These are phyloP conservation scores for Drosophila leonis DNA, from an alignment of 2,888 invertebrate genomes.

Conservation along the genomic window DNA sequence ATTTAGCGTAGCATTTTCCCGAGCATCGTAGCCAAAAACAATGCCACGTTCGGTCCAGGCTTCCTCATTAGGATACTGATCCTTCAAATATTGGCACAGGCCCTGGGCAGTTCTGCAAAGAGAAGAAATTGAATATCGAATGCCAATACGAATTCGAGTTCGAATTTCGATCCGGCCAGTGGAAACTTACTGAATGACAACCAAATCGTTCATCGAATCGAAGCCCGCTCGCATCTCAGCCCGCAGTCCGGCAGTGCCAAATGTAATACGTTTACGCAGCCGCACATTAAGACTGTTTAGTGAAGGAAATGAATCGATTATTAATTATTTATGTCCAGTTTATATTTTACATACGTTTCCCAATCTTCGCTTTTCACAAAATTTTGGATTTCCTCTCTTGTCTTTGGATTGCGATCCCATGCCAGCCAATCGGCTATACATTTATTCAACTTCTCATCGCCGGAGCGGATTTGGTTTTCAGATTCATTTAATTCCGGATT, in stretches of 20 bases:
- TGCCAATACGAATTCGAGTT: neutral
- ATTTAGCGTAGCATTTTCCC: conserved; percentile 86
- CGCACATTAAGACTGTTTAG: conserved; percentile 86
- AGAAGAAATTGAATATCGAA: neutral
- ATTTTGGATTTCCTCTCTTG: conserved; percentile 88
- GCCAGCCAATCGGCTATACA: conserved; percentile 91
- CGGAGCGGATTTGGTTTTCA: conserved; percentile 48
- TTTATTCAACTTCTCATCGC: conserved; percentile 86
- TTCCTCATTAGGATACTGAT: conserved; percentile 86
- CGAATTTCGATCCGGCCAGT: neutral
- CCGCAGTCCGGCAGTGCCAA: conserved; percentile 97
- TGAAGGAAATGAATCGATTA: neutral
- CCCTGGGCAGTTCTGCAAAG: conserved; percentile 92
- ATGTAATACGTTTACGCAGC: conserved; percentile 90
- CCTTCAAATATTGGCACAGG: conserved; percentile 90
- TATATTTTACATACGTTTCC: conserved; percentile 66
- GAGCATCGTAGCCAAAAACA: conserved; percentile 96
- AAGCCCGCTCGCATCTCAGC: conserved; percentile 97
- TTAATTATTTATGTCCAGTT: neutral
- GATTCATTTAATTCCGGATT: conserved; percentile 33
- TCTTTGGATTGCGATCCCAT: conserved; percentile 91
- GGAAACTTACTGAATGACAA: conserved; percentile 91
- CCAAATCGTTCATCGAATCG: conserved; percentile 97
- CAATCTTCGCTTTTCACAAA: conserved; percentile 87
- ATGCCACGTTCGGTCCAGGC: conserved; percentile 89